A percentile compares a stretch with the other conserved stretches of the same genome.
phyloP scores from a whole-genome alignment of 1,140 invertebrate species.

The Nylanderia fulva region DNA sequence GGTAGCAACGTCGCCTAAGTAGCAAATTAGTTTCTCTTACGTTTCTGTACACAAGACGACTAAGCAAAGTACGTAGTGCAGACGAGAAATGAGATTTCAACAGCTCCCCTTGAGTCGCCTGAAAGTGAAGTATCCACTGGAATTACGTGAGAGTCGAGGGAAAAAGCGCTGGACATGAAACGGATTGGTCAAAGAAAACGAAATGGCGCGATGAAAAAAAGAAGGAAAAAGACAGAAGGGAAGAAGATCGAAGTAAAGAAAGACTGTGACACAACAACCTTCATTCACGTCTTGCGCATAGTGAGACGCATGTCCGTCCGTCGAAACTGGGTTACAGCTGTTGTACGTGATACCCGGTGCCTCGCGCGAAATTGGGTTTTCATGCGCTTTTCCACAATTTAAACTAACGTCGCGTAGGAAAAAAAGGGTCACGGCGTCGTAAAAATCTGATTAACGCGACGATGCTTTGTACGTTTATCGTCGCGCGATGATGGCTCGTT shows the following conservation, averaged over 20 bases:
- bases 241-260: background rate
- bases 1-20: conserved; percentile 23
- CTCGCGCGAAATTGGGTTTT: conserved; percentile 53
- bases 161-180: conserved; percentile 8
- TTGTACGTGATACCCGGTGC: conserved; percentile 59
- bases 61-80: conserved; percentile 8
- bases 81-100: conserved; percentile 48
- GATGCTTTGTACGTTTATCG: conserved; percentile 19
- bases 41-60: background rate
- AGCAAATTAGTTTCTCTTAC: conserved; percentile 33
- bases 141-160: conserved; percentile 30
- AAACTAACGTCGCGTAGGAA: conserved; percentile 17
- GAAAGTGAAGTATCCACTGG: conserved; percentile 20
- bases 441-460: conserved; percentile 33
- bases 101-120: background rate
- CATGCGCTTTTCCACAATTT: conserved; percentile 52
- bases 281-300: conserved; percentile 55
- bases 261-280: conserved; percentile 26
- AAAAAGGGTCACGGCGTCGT: conserved; percentile 15
- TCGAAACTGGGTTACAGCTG: conserved; percentile 59
- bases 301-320: conserved; percentile 34
- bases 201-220: background rate
- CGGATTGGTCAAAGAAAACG: conserved; percentile 31
- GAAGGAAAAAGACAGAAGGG: background rate
- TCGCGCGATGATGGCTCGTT: background rate